Evolutionary conservation across 2,888 invertebrate genomes (phyloP), one percentile per base, ranked within the genome.

Genomic region (Agriopis leucophaearia): DNA sequence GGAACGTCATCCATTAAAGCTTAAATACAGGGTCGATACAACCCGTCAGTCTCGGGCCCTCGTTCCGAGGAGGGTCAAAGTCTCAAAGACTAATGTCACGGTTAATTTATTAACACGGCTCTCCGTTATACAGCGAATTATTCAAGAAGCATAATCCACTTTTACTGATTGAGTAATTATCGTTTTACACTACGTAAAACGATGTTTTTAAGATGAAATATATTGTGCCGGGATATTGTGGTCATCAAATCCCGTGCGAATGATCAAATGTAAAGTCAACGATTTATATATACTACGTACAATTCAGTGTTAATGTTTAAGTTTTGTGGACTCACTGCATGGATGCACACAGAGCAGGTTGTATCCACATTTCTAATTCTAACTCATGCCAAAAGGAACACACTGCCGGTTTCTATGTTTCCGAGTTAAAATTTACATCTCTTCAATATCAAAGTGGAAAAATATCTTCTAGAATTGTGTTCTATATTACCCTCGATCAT

Each of bases 41-140:
- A 80, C 75, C 83, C 78, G 82, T 84, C 86, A 83, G 77, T 81
- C 73, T 79, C 78, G 70, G 77, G 77, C 78, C 80, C 70, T 71
- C 72, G 71, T 44, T 71, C 70, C 77, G 79, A 84, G 78, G 81
- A 87, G 86, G 88, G 86, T 86, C 83, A 87, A 82, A 81, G 75
- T 78, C 78, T 86, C 83, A 87, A 82, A 81, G 76, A 78, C 78
- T 80, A 78, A 81, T 84, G 85, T 83, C 83, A 79, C 77, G 78
- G 73, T 70, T 86, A 82, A 87, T 87, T 88, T 88, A 87, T 86
- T 83, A 81, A 82, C 78, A 79, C 76, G 68, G 64, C 72, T 78
- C 72, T 73, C 71, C 73, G 73, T 78, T 82, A 73, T 74, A 67
- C 72, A 74, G 70, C 69, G 73, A 80, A 79, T 81, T 80, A 81